Evolutionary conservation across 2,797 vertebrate species (phyloP).

Genomic region (Synanceia verrucosa): DNA sequence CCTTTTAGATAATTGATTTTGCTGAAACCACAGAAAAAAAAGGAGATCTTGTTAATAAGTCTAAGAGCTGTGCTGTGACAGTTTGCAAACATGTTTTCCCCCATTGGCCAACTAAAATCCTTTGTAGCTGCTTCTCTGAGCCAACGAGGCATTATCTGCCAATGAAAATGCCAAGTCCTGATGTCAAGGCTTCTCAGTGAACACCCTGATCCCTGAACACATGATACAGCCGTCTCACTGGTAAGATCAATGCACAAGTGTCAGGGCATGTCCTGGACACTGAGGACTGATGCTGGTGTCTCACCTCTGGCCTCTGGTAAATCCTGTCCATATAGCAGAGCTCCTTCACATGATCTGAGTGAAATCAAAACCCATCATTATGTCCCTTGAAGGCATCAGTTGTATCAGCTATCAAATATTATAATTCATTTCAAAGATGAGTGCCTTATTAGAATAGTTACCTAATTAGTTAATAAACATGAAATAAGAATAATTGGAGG

Average conservation of each 20-base stretch:
- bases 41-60: too few species aligned
- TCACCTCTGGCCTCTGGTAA: constrained; percentile 17
- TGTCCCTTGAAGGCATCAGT: neutral
- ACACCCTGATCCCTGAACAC: neutral
- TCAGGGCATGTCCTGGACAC: constrained; percentile 1
- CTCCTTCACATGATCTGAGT: neutral
- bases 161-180: neutral
- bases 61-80: too few species aligned
- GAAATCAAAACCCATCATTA: neutral
- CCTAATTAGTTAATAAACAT: neutral
- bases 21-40: neutral
- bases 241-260: neutral
- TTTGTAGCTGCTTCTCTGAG: neutral
- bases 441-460: neutral
- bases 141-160: neutral
- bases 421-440: neutral
- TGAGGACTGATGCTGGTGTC: constrained; percentile 3
- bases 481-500: neutral
- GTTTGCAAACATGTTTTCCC: neutral
- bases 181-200: neutral
- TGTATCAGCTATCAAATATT: too few species aligned
- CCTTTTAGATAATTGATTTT: neutral
- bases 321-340: constrained; percentile 1
- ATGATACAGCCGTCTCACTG: neutral
- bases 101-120: neutral